These are phyloP conservation scores for Xiphophorus maculatus DNA, from an alignment of 2,113 vertebrate species.

Conservation along the genomic window DNA sequence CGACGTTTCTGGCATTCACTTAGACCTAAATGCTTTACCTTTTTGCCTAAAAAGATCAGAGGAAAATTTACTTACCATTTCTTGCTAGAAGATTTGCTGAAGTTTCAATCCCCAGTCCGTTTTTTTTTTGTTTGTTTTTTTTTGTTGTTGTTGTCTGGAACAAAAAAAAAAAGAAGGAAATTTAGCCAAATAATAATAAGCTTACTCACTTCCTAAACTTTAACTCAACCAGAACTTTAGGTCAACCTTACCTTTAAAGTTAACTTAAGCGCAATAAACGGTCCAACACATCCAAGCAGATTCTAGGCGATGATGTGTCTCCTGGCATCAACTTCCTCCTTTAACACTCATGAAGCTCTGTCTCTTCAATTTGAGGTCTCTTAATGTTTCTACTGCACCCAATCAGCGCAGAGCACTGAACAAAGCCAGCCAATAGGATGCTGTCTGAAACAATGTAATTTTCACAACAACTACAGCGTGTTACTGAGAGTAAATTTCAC, in stretches of 20 bases:
- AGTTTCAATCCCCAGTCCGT: neutral
- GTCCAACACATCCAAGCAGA: neutral
- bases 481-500: too few species aligned
- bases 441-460: slow-evolving; percentile 46
- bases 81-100: slow-evolving; percentile 10
- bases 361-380: slow-evolving; percentile 54
- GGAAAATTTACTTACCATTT: slow-evolving; percentile 64
- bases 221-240: neutral
- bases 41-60: neutral
- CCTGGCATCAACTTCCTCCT: neutral
- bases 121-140: neutral
- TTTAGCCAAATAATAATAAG: neutral
- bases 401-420: slow-evolving; percentile 60
- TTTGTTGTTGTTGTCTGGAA: neutral
- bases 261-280: neutral
- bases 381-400: slow-evolving; percentile 44
- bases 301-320: neutral
- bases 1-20: neutral
- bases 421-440: slow-evolving; percentile 66
- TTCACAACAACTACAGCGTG: neutral
- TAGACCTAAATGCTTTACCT: neutral
- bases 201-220: neutral
- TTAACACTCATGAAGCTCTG: slow-evolving; percentile 23
- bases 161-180: neutral
- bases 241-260: slow-evolving; percentile 33